A percentile compares a stretch with the other conserved stretches of the same genome.
Evolutionary conservation across 2,888 invertebrate species (phyloP).

Genomic region (Lepidocyrtoides sp.): DNA sequence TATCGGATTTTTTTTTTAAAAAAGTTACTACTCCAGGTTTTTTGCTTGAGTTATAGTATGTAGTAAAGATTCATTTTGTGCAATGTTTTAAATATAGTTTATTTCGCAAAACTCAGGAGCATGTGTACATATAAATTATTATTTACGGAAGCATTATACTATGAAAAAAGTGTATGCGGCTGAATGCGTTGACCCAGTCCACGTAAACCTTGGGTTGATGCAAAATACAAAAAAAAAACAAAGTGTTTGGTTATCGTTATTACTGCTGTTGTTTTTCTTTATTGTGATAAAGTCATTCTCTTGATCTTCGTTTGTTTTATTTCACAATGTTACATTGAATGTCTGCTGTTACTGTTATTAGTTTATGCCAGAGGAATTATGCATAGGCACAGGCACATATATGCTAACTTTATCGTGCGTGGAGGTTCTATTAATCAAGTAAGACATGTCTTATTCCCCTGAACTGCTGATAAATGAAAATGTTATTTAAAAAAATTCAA

Average conservation of each 20-base stretch:
- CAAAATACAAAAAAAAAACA: too few species aligned
- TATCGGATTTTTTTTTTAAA: background rate
- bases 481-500: too few species aligned
- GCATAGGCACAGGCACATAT: background rate
- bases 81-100: slow-evolving; percentile 49
- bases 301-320: slow-evolving; percentile 62
- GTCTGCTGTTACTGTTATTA: too few species aligned
- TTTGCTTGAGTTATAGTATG: background rate
- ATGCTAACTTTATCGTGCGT: slow-evolving; percentile 1
- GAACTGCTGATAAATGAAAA: background rate
- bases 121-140: slow-evolving; percentile 48
- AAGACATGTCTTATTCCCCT: background rate
- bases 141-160: background rate
- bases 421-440: background rate
- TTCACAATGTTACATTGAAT: slow-evolving; percentile 50
- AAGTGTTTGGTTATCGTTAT: slow-evolving; percentile 1
- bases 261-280: slow-evolving; percentile 51
- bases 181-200: background rate
- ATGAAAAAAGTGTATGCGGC: background rate
- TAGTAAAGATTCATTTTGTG: slow-evolving; percentile 38
- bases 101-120: slow-evolving; percentile 37
- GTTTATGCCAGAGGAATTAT: too few species aligned
- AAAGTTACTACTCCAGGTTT: too few species aligned
- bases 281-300: slow-evolving; percentile 75
- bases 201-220: background rate